A percentile compares a stretch with the other conserved stretches of the same genome.
Evolutionary conservation across 2,113 vertebrate species (phyloP).

Genomic region (western clawed frog (Xenopus tropicalis)): DNA sequence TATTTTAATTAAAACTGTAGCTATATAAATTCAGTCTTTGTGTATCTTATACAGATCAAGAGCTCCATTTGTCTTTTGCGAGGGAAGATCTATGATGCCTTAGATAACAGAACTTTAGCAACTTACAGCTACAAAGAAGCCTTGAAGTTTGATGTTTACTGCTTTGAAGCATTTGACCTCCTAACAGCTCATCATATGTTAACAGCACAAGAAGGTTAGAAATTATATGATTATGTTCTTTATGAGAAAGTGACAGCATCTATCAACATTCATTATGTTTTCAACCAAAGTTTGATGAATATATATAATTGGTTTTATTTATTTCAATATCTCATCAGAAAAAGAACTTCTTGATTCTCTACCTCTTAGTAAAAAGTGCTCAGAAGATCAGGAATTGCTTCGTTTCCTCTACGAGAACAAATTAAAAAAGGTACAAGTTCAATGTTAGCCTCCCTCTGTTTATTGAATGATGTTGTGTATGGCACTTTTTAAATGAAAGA

Average conservation of each 20-base stretch:
- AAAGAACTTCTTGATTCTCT: slow-evolving; percentile 95
- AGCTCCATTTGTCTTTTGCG: slow-evolving; percentile 96
- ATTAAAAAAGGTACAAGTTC: slow-evolving; percentile 84
- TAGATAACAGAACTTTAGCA: slow-evolving; percentile 91
- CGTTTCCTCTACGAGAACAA: slow-evolving; percentile 97
- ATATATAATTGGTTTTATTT: too few species aligned
- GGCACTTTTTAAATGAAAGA: too few species aligned
- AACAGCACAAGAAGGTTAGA: slow-evolving; percentile 93
- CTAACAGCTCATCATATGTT: slow-evolving; percentile 97
- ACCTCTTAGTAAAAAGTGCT: slow-evolving; percentile 87
- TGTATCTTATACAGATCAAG: slow-evolving; percentile 76
- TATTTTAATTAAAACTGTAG: too few species aligned
- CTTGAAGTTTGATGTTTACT: slow-evolving; percentile 97
- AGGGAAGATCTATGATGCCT: slow-evolving; percentile 96
- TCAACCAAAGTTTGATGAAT: too few species aligned
- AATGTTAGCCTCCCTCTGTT: too few species aligned
- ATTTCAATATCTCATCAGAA: slow-evolving; percentile 62
- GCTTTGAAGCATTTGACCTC: slow-evolving; percentile 98
- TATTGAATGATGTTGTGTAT: too few species aligned
- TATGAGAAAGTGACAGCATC: too few species aligned
- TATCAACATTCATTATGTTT: too few species aligned
- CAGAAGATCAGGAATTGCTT: slow-evolving; percentile 86
- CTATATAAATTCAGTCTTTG: slow-evolving; percentile 40
- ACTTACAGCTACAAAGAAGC: slow-evolving; percentile 98
- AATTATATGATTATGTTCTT: background rate